phyloP scores from a whole-genome alignment of 1,140 invertebrate genomes.

The Mercenaria mercenaria region DNA sequence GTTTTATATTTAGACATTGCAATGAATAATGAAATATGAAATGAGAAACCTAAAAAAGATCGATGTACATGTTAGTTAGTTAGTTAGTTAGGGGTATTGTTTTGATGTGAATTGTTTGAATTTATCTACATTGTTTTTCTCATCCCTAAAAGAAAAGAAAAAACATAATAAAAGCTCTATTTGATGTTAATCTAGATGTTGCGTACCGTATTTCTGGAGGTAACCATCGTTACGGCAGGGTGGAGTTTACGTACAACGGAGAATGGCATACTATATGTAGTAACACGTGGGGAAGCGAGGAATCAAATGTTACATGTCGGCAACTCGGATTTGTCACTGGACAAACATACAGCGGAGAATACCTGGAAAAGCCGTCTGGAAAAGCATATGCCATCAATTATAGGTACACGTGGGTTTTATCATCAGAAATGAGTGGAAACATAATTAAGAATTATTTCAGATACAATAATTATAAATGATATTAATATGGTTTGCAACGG shows the following conservation, averaged over 20 bases:
- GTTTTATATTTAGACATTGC: too few species aligned
- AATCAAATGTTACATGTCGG: conserved; percentile 77
- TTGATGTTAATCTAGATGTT: conserved; percentile 12
- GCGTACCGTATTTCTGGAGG: conserved; percentile 45
- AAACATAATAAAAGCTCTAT: too few species aligned
- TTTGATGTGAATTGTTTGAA: too few species aligned
- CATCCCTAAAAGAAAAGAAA: too few species aligned
- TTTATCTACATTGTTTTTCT: too few species aligned
- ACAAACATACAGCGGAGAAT: conserved; percentile 65
- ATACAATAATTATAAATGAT: too few species aligned
- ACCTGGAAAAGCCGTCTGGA: conserved; percentile 34
- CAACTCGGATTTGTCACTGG: conserved; percentile 73
- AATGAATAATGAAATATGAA: too few species aligned
- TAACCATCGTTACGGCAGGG: conserved; percentile 72
- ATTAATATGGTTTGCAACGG: too few species aligned
- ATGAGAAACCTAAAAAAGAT: too few species aligned
- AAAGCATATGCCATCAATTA: conserved; percentile 41
- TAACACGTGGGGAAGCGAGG: conserved; percentile 68
- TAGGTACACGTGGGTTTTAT: conserved; percentile 26
- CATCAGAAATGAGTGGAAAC: conserved; percentile 39
- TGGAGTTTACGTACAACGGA: conserved; percentile 75
- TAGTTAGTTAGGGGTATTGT: too few species aligned
- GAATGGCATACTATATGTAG: conserved; percentile 77
- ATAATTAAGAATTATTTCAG: too few species aligned
- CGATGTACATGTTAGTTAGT: too few species aligned